Conservation (phyloP, 2,113 vertebrate species). For the Tauraco erythrolophus region DNA sequence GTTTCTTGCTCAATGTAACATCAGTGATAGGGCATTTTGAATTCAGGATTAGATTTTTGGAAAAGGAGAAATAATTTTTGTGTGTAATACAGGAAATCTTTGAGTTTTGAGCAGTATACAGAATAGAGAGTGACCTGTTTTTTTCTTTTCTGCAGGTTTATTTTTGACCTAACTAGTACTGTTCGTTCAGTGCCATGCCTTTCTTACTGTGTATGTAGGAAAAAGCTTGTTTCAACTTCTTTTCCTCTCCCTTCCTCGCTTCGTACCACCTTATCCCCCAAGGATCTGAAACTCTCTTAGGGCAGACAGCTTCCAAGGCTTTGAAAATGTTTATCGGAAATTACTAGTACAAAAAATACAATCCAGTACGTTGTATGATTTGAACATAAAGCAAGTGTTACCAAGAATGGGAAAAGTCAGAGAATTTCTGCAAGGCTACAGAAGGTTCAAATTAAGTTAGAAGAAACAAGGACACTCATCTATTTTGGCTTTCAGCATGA, state of each 20-base stretch:
- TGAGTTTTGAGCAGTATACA: not conserved
- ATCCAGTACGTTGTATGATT: not conserved
- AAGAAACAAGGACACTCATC: not conserved
- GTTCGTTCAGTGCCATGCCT: not conserved
- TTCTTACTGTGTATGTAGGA: not conserved
- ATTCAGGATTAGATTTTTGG: not conserved
- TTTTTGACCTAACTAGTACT: not conserved
- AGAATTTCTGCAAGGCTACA: not conserved
- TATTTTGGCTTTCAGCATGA: not conserved
- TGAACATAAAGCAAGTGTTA: not conserved
- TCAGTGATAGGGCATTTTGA: not conserved
- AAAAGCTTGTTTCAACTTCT: not conserved
- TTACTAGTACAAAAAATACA: not conserved
- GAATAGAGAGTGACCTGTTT: not conserved
- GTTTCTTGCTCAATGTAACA: not conserved
- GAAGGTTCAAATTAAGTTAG: constrained; percentile 8
- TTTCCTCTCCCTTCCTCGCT: not conserved
- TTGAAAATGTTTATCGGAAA: not conserved
- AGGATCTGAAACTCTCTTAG: not conserved
- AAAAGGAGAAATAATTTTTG: not conserved
- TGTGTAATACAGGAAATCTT: not conserved
- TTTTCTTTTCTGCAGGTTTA: not conserved
- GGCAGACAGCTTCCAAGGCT: not conserved
- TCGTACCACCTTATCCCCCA: not conserved
- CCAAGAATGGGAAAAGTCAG: not conserved